Evolutionary conservation across 2,113 vertebrate genomes (phyloP).

Genomic region (Corythornis madagascariensis): DNA sequence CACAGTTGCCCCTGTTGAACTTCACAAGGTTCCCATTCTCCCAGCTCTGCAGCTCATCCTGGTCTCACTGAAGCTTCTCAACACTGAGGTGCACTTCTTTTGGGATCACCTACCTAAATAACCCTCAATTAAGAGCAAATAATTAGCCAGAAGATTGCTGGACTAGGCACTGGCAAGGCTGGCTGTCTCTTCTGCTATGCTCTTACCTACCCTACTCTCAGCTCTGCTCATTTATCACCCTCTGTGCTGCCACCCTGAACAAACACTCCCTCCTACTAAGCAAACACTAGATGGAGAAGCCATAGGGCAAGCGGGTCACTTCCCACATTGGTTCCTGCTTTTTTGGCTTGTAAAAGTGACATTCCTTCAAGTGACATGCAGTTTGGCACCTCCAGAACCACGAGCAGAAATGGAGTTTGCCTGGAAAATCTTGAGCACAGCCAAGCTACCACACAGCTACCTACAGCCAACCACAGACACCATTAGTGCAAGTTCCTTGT

Average conservation of each 20-base stretch:
- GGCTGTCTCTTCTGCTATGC: background rate
- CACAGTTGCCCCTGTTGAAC: too few species aligned
- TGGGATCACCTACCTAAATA: background rate
- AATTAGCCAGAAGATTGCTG: background rate
- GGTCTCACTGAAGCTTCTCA: background rate
- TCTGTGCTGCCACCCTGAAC: background rate
- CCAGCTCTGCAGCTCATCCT: too few species aligned
- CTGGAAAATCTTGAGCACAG: background rate
- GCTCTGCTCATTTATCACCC: background rate
- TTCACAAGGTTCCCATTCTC: too few species aligned
- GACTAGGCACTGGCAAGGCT: background rate
- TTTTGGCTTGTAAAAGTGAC: background rate
- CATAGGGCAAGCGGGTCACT: background rate
- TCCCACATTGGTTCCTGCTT: background rate
- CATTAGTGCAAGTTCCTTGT: background rate
- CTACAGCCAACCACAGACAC: background rate
- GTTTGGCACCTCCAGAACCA: background rate
- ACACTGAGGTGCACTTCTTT: background rate
- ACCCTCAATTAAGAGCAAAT: background rate
- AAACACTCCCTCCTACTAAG: background rate
- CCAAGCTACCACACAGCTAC: background rate
- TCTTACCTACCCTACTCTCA: background rate
- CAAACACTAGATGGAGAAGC: background rate
- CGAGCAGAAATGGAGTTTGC: background rate
- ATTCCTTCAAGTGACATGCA: background rate